Conservation (phyloP, 2,797 vertebrate species). For the Cuniculus paca region DNA sequence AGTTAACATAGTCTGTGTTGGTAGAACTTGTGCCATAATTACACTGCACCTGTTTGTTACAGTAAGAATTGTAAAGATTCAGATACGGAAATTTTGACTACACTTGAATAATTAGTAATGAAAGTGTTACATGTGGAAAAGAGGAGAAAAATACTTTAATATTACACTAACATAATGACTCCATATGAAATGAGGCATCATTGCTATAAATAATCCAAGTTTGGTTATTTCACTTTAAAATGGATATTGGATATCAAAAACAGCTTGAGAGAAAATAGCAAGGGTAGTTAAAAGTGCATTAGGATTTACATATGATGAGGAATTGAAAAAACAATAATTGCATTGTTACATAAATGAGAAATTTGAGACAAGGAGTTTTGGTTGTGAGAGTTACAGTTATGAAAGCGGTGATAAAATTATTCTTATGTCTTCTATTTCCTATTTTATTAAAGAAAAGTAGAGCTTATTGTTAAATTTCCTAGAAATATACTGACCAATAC, state of each 20-base stretch:
- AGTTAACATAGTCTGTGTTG: background rate
- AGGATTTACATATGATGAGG: constrained; percentile 60
- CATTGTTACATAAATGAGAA: constrained; percentile 50
- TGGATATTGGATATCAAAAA: constrained; percentile 76
- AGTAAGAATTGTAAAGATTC: background rate
- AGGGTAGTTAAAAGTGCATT: constrained; percentile 59
- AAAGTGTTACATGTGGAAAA: background rate
- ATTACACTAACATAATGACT: background rate
- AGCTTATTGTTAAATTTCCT: background rate
- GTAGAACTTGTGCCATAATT: background rate
- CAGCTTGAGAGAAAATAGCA: constrained; percentile 66
- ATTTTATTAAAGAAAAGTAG: constrained; percentile 13
- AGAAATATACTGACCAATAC: constrained; percentile 25
- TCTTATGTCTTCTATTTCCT: background rate
- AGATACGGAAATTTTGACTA: background rate
- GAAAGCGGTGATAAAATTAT: constrained; percentile 18
- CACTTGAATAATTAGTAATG: background rate
- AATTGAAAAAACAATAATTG: constrained; percentile 16
- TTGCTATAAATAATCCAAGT: constrained; percentile 8
- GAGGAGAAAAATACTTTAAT: background rate
- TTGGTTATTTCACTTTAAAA: constrained; percentile 57
- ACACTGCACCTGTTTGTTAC: background rate
- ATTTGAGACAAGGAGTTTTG: constrained; percentile 33
- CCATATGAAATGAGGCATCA: background rate
- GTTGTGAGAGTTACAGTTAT: constrained; percentile 45